A percentile compares a stretch with the other conserved stretches of the same genome.
These are phyloP conservation scores for Rhipidura dahli DNA, from an alignment of 2,113 vertebrate genomes.

Conservation along the genomic window DNA sequence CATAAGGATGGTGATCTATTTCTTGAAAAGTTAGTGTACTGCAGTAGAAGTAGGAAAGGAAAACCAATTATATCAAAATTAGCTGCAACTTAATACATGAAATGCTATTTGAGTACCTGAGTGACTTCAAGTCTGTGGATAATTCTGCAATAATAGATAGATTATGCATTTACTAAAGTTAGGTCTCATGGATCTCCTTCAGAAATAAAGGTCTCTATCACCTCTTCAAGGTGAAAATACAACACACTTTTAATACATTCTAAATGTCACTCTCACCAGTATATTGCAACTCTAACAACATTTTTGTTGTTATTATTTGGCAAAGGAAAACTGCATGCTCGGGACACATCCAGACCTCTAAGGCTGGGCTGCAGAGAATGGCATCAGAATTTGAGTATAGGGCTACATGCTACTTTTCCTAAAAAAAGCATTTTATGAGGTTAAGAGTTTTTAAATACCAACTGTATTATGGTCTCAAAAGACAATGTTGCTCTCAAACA, in stretches of 20 bases:
- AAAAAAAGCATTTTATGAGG: neutral
- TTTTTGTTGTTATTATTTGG: neutral
- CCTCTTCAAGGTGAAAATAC: neutral
- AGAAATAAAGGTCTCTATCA: neutral
- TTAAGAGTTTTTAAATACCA: neutral
- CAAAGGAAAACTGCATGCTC: neutral
- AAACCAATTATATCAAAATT: neutral
- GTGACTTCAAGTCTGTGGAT: neutral
- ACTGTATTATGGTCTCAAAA: neutral
- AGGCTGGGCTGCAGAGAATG: neutral
- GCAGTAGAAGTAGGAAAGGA: neutral
- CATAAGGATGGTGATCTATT: neutral
- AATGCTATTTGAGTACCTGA: neutral
- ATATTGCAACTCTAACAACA: neutral
- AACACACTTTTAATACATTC: neutral
- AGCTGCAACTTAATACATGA: neutral
- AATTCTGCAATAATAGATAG: neutral
- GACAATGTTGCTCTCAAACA: neutral
- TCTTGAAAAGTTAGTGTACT: neutral
- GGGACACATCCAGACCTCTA: neutral
- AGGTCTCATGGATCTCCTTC: neutral
- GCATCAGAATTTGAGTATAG: neutral
- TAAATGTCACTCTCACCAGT: neutral
- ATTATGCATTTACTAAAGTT: neutral
- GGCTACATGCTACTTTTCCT: neutral